Evolutionary conservation across 2,888 invertebrate genomes (phyloP).

Genomic region (Netelia fuscicornis): DNA sequence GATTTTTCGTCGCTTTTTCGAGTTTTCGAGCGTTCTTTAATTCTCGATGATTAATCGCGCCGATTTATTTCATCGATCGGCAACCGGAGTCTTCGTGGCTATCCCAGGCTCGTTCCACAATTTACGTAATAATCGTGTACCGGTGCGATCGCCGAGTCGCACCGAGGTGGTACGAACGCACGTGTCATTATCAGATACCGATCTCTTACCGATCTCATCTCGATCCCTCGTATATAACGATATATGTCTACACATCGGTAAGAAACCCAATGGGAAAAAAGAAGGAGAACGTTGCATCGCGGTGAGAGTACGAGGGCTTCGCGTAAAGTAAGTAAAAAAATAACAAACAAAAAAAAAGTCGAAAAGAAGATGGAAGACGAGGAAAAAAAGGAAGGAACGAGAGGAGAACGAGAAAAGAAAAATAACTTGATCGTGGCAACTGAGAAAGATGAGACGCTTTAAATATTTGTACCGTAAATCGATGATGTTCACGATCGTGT

Average conservation of each 20-base stretch:
- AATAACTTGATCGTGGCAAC: conserved; percentile 47
- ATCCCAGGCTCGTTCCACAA: conserved; percentile 47
- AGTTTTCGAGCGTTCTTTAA: too few relatives aligned
- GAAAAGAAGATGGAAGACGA: conserved; percentile 6
- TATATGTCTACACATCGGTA: conserved; percentile 42
- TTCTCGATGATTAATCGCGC: too few relatives aligned
- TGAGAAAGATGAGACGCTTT: conserved; percentile 67
- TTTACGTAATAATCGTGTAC: conserved; percentile 58
- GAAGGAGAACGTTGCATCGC: neutral
- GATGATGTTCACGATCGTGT: conserved; percentile 69
- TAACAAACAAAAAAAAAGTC: neutral
- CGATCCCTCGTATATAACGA: conserved; percentile 39
- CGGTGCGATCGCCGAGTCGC: conserved; percentile 8
- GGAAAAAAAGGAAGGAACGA: conserved; percentile 32
- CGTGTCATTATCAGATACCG: conserved; percentile 63
- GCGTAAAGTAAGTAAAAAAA: neutral
- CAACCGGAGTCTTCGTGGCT: neutral
- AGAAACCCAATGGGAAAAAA: conserved; percentile 23
- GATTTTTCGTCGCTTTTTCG: too few relatives aligned
- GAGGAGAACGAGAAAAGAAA: conserved; percentile 34
- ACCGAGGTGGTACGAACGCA: conserved; percentile 8
- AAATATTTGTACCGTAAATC: conserved; percentile 70
- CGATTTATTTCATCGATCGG: neutral
- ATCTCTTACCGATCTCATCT: conserved; percentile 32
- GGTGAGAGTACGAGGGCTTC: neutral